These are phyloP conservation scores for Xiphorhynchus erythropygius DNA, from an alignment of 2,797 vertebrate genomes.

Conservation along the genomic window DNA sequence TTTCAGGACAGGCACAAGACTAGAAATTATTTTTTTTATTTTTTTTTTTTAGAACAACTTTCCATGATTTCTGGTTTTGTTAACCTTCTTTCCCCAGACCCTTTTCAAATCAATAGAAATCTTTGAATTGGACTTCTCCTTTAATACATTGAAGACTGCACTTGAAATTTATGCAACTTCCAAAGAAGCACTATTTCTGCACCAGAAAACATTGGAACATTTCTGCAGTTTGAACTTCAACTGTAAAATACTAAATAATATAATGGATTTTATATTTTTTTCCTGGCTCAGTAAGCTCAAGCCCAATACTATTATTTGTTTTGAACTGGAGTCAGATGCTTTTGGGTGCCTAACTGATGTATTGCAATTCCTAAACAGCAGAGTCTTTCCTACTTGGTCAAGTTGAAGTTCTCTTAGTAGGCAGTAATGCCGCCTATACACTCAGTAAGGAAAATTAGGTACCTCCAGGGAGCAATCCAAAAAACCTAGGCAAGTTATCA, in stretches of 20 bases:
- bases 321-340: not conserved
- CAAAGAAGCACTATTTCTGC: not conserved
- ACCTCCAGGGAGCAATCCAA: not conserved
- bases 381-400: not conserved
- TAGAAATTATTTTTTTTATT: not conserved
- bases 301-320: not conserved
- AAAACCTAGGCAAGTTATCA: not conserved
- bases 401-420: not conserved
- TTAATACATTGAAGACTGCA: not conserved
- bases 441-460: not conserved
- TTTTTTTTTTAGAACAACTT: not conserved
- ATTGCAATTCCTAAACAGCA: not conserved
- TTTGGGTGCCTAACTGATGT: not conserved
- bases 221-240: not conserved
- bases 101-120: not conserved
- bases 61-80: not conserved
- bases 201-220: not conserved
- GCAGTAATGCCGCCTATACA: not conserved
- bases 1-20: not conserved
- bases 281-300: not conserved
- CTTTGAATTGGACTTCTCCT: not conserved
- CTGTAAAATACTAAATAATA: not conserved
- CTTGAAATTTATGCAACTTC: not conserved
- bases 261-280: not conserved
- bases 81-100: fast-evolving